These are phyloP conservation scores for Neoaliturus tenellus DNA, from an alignment of 2,888 invertebrate species.

Conservation along the genomic window DNA sequence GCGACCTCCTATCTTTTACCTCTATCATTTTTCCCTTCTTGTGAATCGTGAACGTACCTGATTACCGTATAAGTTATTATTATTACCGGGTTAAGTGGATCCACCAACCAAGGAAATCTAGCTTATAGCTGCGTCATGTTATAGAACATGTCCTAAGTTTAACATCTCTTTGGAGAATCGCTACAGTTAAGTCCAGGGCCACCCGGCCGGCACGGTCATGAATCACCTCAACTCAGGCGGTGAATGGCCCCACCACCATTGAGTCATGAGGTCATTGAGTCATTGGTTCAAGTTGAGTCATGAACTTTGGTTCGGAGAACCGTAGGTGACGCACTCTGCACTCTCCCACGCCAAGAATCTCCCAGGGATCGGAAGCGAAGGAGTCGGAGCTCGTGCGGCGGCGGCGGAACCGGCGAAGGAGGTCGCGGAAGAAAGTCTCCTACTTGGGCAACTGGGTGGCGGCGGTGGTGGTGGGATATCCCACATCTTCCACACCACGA, in stretches of 20 bases:
- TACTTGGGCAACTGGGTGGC: conserved; percentile 44
- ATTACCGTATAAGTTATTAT: no score
- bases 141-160: no score
- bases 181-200: not conserved
- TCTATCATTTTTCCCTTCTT: no score
- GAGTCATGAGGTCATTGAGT: not conserved
- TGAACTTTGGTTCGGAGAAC: conserved; percentile 14
- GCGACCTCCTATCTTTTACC: no score
- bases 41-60: no score
- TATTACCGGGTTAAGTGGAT: no score
- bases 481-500: not conserved
- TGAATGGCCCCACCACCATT: not conserved
- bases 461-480: not conserved
- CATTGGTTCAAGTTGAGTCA: not conserved
- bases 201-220: not conserved
- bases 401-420: conserved; percentile 13
- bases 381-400: not conserved
- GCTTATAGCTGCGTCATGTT: no score
- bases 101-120: no score
- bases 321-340: conserved; percentile 6
- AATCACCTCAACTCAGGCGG: not conserved
- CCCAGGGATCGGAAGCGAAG: not conserved
- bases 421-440: conserved; percentile 38
- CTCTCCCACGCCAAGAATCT: conserved; percentile 29
- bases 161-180: no score